phyloP scores from a whole-genome alignment of 2,113 vertebrate species.

The Podarcis muralis region DNA sequence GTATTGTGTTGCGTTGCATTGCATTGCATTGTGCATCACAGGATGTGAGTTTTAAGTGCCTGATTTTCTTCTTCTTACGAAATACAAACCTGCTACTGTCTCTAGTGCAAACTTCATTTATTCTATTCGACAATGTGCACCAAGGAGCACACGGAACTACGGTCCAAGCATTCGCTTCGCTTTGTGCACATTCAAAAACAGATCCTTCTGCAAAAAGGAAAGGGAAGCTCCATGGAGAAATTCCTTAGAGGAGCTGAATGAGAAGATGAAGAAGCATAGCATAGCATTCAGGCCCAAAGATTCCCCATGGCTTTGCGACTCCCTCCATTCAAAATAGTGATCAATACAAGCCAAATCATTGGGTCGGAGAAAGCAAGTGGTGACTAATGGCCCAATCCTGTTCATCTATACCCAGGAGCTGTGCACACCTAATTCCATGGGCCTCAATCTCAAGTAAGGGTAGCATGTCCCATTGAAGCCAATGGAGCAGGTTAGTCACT shows the following conservation, averaged over 20 bases:
- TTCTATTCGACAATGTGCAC: neutral
- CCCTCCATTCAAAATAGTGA: conserved; percentile 30
- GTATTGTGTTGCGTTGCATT: too few species aligned
- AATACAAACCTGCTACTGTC: neutral
- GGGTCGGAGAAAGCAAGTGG: neutral
- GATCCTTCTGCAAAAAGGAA: neutral
- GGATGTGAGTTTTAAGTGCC: neutral
- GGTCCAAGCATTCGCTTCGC: neutral
- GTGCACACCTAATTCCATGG: neutral
- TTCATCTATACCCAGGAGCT: neutral
- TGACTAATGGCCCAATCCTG: neutral
- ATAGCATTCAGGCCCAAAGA: neutral
- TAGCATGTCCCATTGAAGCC: neutral
- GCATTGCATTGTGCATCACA: too few species aligned
- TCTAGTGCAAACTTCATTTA: neutral
- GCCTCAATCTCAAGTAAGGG: neutral
- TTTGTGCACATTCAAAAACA: neutral
- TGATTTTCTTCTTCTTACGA: neutral
- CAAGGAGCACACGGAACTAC: neutral
- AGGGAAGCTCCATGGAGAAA: neutral
- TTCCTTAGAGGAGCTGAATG: neutral
- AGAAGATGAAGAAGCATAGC: neutral
- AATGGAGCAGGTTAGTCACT: neutral
- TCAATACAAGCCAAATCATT: conserved; percentile 2
- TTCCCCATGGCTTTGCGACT: conserved; percentile 45